Evolutionary conservation across 2,888 invertebrate genomes (phyloP), one percentile per base, ranked within the genome.

Genomic region (Nymphalis polychloros): DNA sequence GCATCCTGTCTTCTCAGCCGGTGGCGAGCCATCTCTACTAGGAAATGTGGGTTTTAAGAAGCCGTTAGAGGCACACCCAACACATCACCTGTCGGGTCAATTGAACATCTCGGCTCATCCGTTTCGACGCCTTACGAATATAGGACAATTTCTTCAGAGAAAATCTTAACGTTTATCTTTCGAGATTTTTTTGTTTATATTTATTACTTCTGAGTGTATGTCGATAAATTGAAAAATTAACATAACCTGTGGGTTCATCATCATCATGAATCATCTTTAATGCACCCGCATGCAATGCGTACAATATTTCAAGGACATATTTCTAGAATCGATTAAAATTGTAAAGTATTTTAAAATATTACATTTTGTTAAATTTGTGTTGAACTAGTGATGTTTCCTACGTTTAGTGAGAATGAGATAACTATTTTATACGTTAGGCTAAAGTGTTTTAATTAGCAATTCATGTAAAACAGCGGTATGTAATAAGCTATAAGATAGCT

Each of bases 11-110:
- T 86, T 87, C 84, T 87, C 85, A 83, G 76, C 80, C 78, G 78
- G 84, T 77, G 87, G 87, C 82, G 86, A 84, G 77, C 79, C 79
- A 81, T 83, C 87, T 89, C 77, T 87, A 88, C 87, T 86, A 84
- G 90, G 90, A 85, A 89, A 90, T 88, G 88, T 87, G 81, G 86
- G 90, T 89, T 90, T 89, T 88, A 82, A 90, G 88, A 86, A 86
- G 84, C 82, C 84, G 86, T 87, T 86, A 89, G 84, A 84, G 79
- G 87, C 84, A 84, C 88, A 83, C 79, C 83, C 81, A 81, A 80
- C 81, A 81, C 81, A 84, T 85, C 85, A 85, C 82, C 81, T 79
- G 85, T 82, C 78, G 83, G 88, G 87, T 90, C 86, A 87, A 84
- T 84, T 81, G 84, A 81, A 78, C 79, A 77, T 80, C 79, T 49